Percentiles rank a stretch among this genome's conserved stretches.
Conservation (phyloP, 2,888 invertebrate genomes). For the Oscheius sp. region DNA sequence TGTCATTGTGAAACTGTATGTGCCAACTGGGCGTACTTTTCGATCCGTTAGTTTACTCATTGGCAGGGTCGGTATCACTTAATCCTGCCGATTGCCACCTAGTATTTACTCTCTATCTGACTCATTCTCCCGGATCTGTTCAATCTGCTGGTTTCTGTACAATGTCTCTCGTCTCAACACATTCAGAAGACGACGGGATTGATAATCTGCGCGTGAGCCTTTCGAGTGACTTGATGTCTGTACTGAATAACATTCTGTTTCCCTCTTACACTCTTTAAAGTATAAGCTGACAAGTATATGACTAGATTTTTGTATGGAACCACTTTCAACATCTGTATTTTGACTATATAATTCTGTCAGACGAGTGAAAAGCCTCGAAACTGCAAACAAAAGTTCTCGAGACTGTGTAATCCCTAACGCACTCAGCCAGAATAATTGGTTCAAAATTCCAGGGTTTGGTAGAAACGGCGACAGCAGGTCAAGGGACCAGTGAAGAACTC, state of each 20-base stretch:
- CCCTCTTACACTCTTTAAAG: background rate
- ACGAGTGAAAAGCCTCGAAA: background rate
- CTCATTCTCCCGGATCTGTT: slow-evolving; percentile 9
- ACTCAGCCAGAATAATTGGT: background rate
- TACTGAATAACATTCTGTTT: too few relatives aligned
- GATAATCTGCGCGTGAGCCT: background rate
- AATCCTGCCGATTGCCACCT: slow-evolving; percentile 17
- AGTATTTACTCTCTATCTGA: slow-evolving; percentile 18
- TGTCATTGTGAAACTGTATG: background rate
- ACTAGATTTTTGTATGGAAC: too few relatives aligned
- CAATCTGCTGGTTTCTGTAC: background rate
- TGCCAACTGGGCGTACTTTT: background rate
- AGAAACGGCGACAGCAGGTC: background rate
- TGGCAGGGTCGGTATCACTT: background rate
- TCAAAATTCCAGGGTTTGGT: slow-evolving; percentile 7
- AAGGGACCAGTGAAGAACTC: background rate
- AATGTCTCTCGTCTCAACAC: background rate
- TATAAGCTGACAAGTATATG: too few relatives aligned
- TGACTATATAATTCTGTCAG: background rate
- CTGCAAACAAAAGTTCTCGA: slow-evolving; percentile 18
- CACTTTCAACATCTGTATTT: background rate
- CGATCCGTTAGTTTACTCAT: background rate
- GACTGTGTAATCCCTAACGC: background rate
- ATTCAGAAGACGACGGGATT: slow-evolving; percentile 1
- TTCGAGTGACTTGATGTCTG: background rate